Evolutionary conservation across 1,140 invertebrate genomes (phyloP).

Genomic region (Cryptotermes secundus): DNA sequence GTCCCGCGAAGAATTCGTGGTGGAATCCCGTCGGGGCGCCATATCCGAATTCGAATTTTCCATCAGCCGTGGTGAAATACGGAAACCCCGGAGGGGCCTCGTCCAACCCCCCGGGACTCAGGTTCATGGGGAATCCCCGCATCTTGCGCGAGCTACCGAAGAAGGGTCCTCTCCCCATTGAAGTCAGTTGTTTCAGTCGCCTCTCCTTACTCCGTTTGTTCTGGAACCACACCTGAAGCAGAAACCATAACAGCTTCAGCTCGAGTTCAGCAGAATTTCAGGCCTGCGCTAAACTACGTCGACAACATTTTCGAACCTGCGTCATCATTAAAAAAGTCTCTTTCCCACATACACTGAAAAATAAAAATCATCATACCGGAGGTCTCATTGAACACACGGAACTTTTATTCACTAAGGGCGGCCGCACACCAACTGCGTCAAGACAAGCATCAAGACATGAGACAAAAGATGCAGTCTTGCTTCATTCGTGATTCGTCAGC

Average conservation of each 20-base stretch:
- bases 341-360: too few relatives aligned
- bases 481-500: too few relatives aligned
- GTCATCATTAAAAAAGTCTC: too few relatives aligned
- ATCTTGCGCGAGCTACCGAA: slow-evolving; percentile 87
- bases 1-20: slow-evolving; percentile 82
- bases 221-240: slow-evolving; percentile 96
- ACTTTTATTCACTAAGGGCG: too few relatives aligned
- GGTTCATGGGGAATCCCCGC: slow-evolving; percentile 85
- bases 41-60: slow-evolving; percentile 88
- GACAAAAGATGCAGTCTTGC: too few relatives aligned
- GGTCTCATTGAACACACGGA: too few relatives aligned
- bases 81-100: slow-evolving; percentile 70
- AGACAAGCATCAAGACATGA: too few relatives aligned
- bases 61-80: slow-evolving; percentile 77
- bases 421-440: too few relatives aligned
- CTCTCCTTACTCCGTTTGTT: slow-evolving; percentile 98
- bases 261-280: too few relatives aligned
- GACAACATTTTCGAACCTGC: too few relatives aligned
- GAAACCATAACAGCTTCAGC: background rate
- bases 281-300: too few relatives aligned
- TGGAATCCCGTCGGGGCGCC: slow-evolving; percentile 77
- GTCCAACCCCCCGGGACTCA: slow-evolving; percentile 79
- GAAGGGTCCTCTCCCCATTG: slow-evolving; percentile 87
- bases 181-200: slow-evolving; percentile 86
- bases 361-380: too few relatives aligned